A percentile compares a stretch with the other conserved stretches of the same genome.
Evolutionary conservation across 2,113 vertebrate genomes (phyloP).

Genomic region (Chaetura pelagica): DNA sequence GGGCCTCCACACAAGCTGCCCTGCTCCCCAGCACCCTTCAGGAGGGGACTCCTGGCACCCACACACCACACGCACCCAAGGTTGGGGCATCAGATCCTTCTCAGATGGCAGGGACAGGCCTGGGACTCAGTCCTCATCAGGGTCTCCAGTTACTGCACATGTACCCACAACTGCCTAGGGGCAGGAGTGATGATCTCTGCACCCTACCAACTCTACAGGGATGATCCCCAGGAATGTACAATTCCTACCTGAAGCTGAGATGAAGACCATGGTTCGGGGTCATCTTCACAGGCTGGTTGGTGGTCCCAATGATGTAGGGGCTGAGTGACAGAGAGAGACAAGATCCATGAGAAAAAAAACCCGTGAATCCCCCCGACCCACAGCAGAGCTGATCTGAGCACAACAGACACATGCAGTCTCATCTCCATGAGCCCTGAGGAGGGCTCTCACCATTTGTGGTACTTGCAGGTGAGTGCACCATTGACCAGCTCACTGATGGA

Average conservation of each 20-base stretch:
- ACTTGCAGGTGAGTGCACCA: slow-evolving; percentile 95
- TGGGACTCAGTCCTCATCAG: background rate
- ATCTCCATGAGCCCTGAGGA: background rate
- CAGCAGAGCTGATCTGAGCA: background rate
- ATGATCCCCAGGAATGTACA: accelerated
- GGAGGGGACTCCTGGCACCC: background rate
- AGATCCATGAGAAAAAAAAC: background rate
- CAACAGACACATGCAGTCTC: background rate
- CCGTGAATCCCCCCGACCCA: accelerated
- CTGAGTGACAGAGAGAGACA: slow-evolving; percentile 65
- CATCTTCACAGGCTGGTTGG: slow-evolving; percentile 95
- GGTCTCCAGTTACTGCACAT: accelerated
- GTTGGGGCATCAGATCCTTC: background rate
- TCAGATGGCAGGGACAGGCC: background rate
- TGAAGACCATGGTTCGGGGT: slow-evolving; percentile 93
- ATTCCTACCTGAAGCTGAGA: slow-evolving; percentile 91
- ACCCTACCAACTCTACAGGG: accelerated
- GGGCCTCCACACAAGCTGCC: background rate
- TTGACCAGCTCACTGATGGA: slow-evolving; percentile 93
- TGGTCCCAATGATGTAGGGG: slow-evolving; percentile 95
- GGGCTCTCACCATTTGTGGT: slow-evolving; percentile 92
- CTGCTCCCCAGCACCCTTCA: background rate
- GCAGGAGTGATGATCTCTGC: background rate
- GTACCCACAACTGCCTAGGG: background rate
- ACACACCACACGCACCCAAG: background rate